A percentile compares a stretch with the other conserved stretches of the same genome.
These are phyloP conservation scores for Tetrax tetrax DNA, from an alignment of 2,113 vertebrate species.

Conservation along the genomic window DNA sequence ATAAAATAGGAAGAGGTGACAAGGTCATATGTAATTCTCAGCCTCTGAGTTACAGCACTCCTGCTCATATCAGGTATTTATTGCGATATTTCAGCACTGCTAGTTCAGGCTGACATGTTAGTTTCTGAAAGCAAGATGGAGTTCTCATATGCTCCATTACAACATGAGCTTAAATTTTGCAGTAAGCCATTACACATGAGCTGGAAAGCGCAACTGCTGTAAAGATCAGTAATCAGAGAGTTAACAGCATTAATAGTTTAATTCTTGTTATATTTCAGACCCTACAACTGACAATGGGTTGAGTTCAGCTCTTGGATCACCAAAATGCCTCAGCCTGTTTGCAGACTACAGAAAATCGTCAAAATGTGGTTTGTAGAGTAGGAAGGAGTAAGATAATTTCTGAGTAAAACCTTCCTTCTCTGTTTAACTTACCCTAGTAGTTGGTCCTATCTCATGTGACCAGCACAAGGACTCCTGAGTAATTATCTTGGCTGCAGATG, in stretches of 20 bases:
- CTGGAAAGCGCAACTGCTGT: neutral
- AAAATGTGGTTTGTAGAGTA: neutral
- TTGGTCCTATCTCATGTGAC: neutral
- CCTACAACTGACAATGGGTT: neutral
- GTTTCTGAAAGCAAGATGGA: neutral
- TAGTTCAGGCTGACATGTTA: neutral
- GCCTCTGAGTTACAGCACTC: neutral
- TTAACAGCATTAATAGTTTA: neutral
- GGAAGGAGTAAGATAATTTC: neutral
- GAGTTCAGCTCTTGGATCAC: neutral
- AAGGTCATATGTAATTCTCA: neutral
- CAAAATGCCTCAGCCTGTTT: neutral
- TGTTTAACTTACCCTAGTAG: neutral
- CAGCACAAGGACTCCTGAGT: neutral
- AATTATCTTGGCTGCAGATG: neutral
- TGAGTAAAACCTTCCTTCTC: neutral
- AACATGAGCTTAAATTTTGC: neutral
- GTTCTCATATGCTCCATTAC: neutral
- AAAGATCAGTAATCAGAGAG: neutral
- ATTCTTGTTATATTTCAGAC: neutral
- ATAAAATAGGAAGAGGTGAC: neutral
- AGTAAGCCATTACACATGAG: neutral
- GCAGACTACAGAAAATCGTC: neutral
- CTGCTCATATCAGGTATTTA: neutral
- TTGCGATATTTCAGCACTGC: neutral